phyloP scores from a whole-genome alignment of 2,797 vertebrate species.

The Ceyx erithaca region DNA sequence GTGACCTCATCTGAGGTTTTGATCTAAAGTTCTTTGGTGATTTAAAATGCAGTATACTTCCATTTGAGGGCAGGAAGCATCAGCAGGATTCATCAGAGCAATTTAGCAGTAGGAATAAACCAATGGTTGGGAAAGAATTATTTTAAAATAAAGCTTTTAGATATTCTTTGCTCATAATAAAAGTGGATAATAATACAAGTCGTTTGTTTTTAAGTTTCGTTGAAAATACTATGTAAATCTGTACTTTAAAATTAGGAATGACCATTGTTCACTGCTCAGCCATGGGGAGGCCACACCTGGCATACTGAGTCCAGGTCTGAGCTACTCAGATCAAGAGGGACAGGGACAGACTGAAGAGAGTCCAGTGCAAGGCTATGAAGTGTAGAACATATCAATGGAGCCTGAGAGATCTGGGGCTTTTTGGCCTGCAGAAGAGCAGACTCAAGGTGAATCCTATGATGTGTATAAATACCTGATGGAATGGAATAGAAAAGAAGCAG shows the following conservation, averaged over 20 bases:
- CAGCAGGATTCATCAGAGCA: neutral
- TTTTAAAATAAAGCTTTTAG: neutral
- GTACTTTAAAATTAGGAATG: neutral
- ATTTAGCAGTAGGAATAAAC: neutral
- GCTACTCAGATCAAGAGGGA: neutral
- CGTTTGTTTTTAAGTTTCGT: neutral
- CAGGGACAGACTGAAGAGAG: neutral
- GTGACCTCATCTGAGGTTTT: neutral
- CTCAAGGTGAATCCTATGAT: neutral
- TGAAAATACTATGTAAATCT: neutral
- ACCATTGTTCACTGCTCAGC: neutral
- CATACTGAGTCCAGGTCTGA: neutral
- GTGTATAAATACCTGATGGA: neutral
- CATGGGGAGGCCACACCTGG: neutral
- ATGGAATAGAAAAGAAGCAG: neutral
- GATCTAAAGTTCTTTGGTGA: neutral
- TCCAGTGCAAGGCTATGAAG: neutral
- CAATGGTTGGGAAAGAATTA: neutral
- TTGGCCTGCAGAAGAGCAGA: neutral
- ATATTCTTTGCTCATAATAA: neutral
- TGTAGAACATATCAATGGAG: rapidly evolving
- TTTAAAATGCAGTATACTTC: neutral
- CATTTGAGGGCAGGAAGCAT: neutral
- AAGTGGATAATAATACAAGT: neutral
- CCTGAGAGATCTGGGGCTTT: neutral